phyloP scores from a whole-genome alignment of 2,888 invertebrate species.

The Zaprionus lineosus region DNA sequence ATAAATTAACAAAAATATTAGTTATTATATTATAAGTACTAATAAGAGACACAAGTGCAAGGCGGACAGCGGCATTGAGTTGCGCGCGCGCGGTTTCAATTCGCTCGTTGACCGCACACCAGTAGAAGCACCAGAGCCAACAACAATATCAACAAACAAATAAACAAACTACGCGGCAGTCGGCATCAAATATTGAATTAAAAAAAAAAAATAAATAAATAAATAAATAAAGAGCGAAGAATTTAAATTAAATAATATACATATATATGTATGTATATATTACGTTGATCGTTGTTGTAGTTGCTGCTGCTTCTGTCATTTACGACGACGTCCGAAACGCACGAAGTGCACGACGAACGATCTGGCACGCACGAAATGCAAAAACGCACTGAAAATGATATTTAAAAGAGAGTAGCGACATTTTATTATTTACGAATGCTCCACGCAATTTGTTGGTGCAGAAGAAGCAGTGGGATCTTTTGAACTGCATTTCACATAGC shows the following conservation, averaged over 20 bases:
- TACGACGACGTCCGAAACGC: constrained; percentile 33
- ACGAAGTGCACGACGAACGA: constrained; percentile 58
- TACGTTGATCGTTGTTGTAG: constrained; percentile 8
- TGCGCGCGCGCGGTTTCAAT: constrained; percentile 49
- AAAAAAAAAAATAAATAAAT: constrained; percentile 17
- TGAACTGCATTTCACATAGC: constrained; percentile 31
- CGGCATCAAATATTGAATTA: constrained; percentile 37
- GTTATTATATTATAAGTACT: background rate
- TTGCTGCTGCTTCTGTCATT: constrained; percentile 16
- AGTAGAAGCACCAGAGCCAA: constrained; percentile 2
- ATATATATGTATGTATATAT: constrained; percentile 9
- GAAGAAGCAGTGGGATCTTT: constrained; percentile 11
- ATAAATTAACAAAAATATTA: constrained; percentile 1
- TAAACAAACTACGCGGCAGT: constrained; percentile 22
- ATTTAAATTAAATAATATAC: constrained; percentile 37
- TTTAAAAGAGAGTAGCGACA: constrained; percentile 60
- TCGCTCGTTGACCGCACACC: constrained; percentile 14
- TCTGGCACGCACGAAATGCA: constrained; percentile 67
- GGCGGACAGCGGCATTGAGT: constrained; percentile 30
- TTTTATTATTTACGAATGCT: constrained; percentile 54
- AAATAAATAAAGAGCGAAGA: constrained; percentile 17
- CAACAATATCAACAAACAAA: constrained; percentile 13
- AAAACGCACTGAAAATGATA: constrained; percentile 65
- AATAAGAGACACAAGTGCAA: constrained; percentile 22
- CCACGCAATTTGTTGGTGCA: constrained; percentile 44